Evolutionary conservation across 2,797 vertebrate genomes (phyloP), one percentile per base, ranked within the genome.

Genomic region (Monodelphis domestica): DNA sequence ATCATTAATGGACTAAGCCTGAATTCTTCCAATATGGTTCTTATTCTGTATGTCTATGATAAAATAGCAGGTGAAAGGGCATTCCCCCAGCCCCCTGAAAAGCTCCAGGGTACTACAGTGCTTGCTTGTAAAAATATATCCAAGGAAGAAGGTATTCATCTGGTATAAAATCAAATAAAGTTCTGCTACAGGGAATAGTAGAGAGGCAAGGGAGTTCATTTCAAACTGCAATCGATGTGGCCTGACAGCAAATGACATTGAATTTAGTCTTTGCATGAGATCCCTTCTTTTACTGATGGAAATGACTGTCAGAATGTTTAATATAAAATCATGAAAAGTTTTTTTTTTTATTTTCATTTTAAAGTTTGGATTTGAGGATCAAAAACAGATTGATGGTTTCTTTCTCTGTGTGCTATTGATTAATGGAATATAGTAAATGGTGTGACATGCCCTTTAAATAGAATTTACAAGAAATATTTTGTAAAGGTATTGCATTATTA

Each of bases 381-480:
- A 94, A 70, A 95, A 54, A 91, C 91, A 92, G 97, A 96, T 56
- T 95, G 92, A 97, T 95, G 92, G 56, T 89, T 95, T 97, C 91
- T 95, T 97, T 96, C 95, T 97, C 91, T 90, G 90, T 52, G 93
- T 96, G 33, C 89, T 96, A 94, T 96, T 96, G 95, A 97, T 97
- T 97, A 97, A 97, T 97, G 95, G 96, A 96, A 94, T 97, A 87
- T 84, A 96, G 92, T 97, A 97, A 98, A 93, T 96, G 55, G 94
- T 93, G 78, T 97, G 97, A 95, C 92, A 96, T 95, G 92, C 92
- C 93, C 94, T 96, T 98, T 97, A 97, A 97, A 93, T 96, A 59
- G 91, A 97, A 97, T 97, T 97, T 97, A 95, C 91, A 95, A 97
- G 94, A 97, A 98, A 97, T 97, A 96, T 95, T 94, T 94, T 0